Evolutionary conservation across 2,113 vertebrate species (phyloP).

Genomic region (Prionailurus bengalensis): DNA sequence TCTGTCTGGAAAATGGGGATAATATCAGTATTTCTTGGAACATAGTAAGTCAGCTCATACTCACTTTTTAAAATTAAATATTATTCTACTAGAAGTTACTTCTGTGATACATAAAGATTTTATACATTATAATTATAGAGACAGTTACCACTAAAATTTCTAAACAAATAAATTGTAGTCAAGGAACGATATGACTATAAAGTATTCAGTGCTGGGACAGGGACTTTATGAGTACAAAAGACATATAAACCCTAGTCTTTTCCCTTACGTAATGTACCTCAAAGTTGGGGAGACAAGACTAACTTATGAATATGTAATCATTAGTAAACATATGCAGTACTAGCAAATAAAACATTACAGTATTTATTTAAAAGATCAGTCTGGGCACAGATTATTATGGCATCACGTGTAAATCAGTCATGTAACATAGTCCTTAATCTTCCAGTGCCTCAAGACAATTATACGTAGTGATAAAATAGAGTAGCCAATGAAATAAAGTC

Average conservation of each 20-base stretch:
- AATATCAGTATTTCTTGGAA: not conserved
- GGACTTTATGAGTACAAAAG: not conserved
- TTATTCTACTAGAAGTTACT: not conserved
- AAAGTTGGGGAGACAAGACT: not conserved
- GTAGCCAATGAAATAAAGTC: not conserved
- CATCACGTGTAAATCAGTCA: not conserved
- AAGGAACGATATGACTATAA: not conserved
- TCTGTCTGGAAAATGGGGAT: not conserved
- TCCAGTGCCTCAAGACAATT: not conserved
- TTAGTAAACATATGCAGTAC: not conserved
- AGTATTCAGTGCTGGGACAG: not conserved
- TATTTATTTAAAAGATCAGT: constrained; percentile 16
- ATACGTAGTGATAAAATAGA: not conserved
- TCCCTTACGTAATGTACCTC: not conserved
- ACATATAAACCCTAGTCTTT: not conserved
- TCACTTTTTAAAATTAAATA: constrained; percentile 19
- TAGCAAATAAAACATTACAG: not conserved
- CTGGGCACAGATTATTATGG: not conserved
- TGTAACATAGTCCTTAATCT: not conserved
- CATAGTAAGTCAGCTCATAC: not conserved
- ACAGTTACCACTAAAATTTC: not conserved
- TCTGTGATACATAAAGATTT: not conserved
- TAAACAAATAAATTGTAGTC: not conserved
- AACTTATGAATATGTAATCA: not conserved
- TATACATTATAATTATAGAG: constrained; percentile 18